phyloP scores from a whole-genome alignment of 2,888 invertebrate genomes.

The Polyommatus icarus region DNA sequence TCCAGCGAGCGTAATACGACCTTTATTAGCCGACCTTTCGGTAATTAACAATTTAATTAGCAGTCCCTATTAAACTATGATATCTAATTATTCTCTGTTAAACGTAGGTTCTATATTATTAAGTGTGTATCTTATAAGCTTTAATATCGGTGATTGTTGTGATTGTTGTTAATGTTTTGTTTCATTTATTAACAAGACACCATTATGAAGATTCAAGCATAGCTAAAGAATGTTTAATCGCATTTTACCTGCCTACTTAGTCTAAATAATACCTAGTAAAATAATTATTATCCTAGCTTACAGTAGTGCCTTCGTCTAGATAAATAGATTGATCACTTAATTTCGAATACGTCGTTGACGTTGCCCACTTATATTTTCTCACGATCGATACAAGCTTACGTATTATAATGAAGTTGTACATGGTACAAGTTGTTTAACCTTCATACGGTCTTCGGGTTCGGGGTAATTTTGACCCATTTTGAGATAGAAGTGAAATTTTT shows the following conservation, averaged over 20 bases:
- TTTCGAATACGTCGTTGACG: not conserved
- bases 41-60: constrained; percentile 29
- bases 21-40: constrained; percentile 29
- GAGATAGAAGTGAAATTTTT: too few relatives aligned
- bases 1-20: constrained; percentile 8
- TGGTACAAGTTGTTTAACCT: constrained; percentile 25
- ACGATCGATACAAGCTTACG: not conserved
- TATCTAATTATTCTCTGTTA: not conserved
- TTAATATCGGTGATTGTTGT: not conserved
- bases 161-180: not conserved
- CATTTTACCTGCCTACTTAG: too few relatives aligned
- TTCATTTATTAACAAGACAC: not conserved
- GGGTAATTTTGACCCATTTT: too few relatives aligned
- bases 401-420: constrained; percentile 21
- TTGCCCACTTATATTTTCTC: not conserved
- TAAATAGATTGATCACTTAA: not conserved
- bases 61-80: not conserved
- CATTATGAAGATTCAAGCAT: too few relatives aligned
- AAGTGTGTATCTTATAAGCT: not conserved
- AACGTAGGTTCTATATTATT: not conserved
- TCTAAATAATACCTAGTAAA: not conserved
- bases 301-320: not conserved
- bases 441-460: too few relatives aligned
- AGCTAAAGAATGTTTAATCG: too few relatives aligned
- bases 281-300: not conserved